A percentile compares a stretch with the other conserved stretches of the same genome.
Evolutionary conservation across 2,888 invertebrate genomes (phyloP).

Genomic region (Parelbella ahira): DNA sequence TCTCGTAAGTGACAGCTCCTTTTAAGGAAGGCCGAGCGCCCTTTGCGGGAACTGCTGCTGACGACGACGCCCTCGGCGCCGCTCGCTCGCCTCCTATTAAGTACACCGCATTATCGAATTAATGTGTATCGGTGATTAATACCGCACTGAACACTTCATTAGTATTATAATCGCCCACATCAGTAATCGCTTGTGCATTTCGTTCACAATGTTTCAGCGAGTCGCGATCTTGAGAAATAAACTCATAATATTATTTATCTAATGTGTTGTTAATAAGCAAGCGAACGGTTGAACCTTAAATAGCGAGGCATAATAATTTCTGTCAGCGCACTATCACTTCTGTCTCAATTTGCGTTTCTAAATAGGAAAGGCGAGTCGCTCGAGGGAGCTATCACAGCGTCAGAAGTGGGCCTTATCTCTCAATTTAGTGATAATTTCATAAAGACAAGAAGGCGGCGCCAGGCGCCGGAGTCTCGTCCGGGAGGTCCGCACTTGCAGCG

Average conservation of each 20-base stretch:
- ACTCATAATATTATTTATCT: constrained; percentile 3
- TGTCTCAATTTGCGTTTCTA: constrained; percentile 43
- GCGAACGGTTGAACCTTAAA: background rate
- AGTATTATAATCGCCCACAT: constrained; percentile 5
- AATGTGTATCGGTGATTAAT: constrained; percentile 23
- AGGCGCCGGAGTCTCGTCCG: constrained; percentile 43
- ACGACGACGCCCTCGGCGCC: constrained; percentile 31
- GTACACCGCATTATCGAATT: constrained; percentile 24
- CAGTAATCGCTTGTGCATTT: background rate
- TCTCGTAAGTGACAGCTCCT: constrained; percentile 62
- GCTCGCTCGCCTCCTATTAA: constrained; percentile 27
- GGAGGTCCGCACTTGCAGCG: constrained; percentile 54
- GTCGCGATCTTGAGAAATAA: too few species aligned
- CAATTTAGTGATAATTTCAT: constrained; percentile 74
- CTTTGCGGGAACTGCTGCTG: constrained; percentile 37
- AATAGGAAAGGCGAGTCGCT: constrained; percentile 55
- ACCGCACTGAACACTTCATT: constrained; percentile 12
- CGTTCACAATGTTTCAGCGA: too few species aligned
- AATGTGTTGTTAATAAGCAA: constrained; percentile 1
- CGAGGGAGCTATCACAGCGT: constrained; percentile 62
- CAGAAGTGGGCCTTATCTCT: constrained; percentile 65
- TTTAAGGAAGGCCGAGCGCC: constrained; percentile 53
- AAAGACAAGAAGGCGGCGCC: constrained; percentile 52
- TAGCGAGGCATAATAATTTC: constrained; percentile 14
- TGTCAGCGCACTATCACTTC: constrained; percentile 27